Evolutionary conservation across 1,140 invertebrate genomes (phyloP), one percentile per base, ranked within the genome.

Genomic region (Copidosoma floridanum): DNA sequence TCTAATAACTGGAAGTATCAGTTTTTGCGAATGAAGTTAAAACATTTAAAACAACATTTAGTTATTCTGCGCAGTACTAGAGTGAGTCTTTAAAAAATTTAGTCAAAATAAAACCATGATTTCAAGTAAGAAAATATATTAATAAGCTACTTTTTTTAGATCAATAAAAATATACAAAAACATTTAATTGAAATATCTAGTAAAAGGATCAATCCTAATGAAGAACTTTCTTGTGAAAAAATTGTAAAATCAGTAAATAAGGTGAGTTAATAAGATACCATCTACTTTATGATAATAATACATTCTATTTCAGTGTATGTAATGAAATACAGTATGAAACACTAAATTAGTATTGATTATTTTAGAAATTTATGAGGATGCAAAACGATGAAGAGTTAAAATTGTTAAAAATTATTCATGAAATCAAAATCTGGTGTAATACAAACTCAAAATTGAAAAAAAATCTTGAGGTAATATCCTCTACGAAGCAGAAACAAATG

Each of bases 1-100:
- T 71, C 73, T 21, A 82, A 82, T 65, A 85, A 87, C 69, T 88
- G 86, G 85, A 79, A 83, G 57, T 85, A 86, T 65, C 77, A 79
- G 18, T 82, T 83, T 66, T 75, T 82, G 65, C 81, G 79, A 57
- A 85, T 84, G 81, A 81, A 80, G 60, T 77, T 86, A 47, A 73
- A 82, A 1, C 83, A 87, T 71, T 73, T 86, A 68, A 69, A 81
- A 35, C 77, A 84, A 41, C 78, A 85, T 35, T 71, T 86, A 0
- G 75, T 78, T 38, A 78, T 84, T 20, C 80, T 87, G 47, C 71
- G 77, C 46, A 69, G 73, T 27, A 80, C 86, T 7, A 87, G 85
- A 78, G 85, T 86, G 61, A 27, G 29, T 38, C n/a, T 58, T 11
- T 29, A 35, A 12, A 43, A 29, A 32, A 29, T 32, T 29, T n/a